Base-by-base conservation (phyloP, 2,797 vertebrate species). In the Limosa lapponica region DNA sequence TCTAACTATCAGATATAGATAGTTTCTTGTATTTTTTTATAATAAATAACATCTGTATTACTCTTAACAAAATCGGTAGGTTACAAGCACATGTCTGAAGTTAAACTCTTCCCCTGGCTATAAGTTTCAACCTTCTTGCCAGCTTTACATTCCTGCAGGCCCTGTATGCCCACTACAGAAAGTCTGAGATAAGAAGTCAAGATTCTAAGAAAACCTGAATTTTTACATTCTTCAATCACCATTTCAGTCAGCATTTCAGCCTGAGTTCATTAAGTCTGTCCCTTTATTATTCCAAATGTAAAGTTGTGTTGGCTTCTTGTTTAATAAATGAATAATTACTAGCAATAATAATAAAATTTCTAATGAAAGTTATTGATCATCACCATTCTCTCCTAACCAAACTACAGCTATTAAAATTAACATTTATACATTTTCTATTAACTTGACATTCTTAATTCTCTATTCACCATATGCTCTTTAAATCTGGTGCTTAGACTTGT, bases 91-190 rank as follows among this genome's bases (percentile, higher is more conserved):
- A 16, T 70, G 17, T 51, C 10, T 65, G 58, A 89, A 12, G 24
- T 37, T 64, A 82, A 57, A 61, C 6, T 49, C 6, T 54, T 85
- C 16, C 5, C 5, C 14, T 46, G 16, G 7, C 3, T 37, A 0
- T 34, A 36, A 72, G 25, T 86, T 34, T 58, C 34, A 64, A 8
- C 11, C 9, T 62, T 83, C 55, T 66, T 0, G 0, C 13, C 52
- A 54, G 2, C 6, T 66, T 6, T n/a, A 7, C 1, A 6, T 46
- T 49, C 44, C 43, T 2, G 0, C 13, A 82, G 24, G 16, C 4
- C 27, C 6, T 1, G 0, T 22, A 15, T 13, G 4, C 3, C 17
- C 23, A 39, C 7, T 6, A 30, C 0, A 44, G 19, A 71, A 64
- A 61, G 7, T 10, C 7, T 65, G 10, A 17, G 30, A 43, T 16